Conservation (phyloP, 2,113 vertebrate species). For the Urocynchramus pylzowi region DNA sequence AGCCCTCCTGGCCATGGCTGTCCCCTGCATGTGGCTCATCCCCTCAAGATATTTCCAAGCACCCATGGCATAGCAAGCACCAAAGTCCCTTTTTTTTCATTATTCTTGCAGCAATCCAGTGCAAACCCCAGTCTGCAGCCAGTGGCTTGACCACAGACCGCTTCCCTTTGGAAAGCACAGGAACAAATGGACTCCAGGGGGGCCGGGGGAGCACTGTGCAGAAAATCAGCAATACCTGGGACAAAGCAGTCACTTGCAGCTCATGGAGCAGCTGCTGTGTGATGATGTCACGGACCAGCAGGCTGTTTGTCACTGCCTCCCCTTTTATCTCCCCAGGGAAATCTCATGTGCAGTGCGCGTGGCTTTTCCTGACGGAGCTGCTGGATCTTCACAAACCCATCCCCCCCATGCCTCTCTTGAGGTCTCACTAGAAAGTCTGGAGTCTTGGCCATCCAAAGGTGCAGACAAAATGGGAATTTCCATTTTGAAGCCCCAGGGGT, state of each 20-base stretch:
- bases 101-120: neutral
- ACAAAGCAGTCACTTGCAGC: neutral
- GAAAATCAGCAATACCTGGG: neutral
- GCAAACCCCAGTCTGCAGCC: accelerated
- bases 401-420: accelerated
- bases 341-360: accelerated
- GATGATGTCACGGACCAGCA: neutral
- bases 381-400: neutral
- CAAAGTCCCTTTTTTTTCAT: neutral
- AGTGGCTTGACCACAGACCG: accelerated
- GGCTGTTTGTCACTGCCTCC: neutral
- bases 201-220: neutral
- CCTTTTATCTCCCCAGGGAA: neutral
- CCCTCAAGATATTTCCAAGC: neutral
- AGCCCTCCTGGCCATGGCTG: no score
- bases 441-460: neutral
- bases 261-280: neutral
- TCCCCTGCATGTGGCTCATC: neutral
- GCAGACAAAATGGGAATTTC: neutral
- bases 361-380: neutral
- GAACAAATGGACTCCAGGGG: accelerated
- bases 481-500: neutral
- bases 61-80: neutral
- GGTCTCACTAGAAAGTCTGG: neutral
- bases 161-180: neutral